Conservation (phyloP, 2,113 vertebrate species). For the Eurystomus gularis region DNA sequence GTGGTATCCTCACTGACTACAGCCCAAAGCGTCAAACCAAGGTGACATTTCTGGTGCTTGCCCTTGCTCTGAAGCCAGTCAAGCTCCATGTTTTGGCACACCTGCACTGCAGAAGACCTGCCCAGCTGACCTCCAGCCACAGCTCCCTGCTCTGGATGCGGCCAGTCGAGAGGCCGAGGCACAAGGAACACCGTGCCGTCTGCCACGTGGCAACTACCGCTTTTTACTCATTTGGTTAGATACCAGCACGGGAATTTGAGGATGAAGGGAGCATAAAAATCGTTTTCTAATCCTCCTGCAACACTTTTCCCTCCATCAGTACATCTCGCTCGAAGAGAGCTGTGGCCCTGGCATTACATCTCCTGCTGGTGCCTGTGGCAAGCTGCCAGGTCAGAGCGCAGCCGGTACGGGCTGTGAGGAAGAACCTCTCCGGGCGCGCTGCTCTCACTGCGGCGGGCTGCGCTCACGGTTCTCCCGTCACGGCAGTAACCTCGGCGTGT, state of each 20-base stretch:
- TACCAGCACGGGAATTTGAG: background rate
- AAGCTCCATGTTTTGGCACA: background rate
- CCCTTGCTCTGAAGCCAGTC: background rate
- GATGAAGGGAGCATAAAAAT: background rate
- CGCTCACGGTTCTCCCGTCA: background rate
- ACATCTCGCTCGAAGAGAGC: background rate
- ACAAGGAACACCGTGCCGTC: background rate
- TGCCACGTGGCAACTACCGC: rapidly evolving
- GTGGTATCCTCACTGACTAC: background rate
- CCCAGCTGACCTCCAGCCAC: background rate
- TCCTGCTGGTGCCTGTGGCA: rapidly evolving
- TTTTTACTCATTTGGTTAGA: background rate
- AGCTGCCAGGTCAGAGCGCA: background rate
- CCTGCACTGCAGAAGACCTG: background rate
- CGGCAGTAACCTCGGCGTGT: rapidly evolving
- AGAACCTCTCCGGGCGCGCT: background rate
- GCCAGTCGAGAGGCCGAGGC: background rate
- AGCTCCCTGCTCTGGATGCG: background rate
- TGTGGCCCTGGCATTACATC: rapidly evolving
- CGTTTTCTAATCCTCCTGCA: background rate
- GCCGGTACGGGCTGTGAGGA: background rate
- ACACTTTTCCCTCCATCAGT: rapidly evolving
- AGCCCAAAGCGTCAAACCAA: background rate
- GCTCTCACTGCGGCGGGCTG: background rate
- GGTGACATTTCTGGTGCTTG: background rate